Conservation (phyloP, 2,797 vertebrate genomes). For the Eupleurogrammus muticus region DNA sequence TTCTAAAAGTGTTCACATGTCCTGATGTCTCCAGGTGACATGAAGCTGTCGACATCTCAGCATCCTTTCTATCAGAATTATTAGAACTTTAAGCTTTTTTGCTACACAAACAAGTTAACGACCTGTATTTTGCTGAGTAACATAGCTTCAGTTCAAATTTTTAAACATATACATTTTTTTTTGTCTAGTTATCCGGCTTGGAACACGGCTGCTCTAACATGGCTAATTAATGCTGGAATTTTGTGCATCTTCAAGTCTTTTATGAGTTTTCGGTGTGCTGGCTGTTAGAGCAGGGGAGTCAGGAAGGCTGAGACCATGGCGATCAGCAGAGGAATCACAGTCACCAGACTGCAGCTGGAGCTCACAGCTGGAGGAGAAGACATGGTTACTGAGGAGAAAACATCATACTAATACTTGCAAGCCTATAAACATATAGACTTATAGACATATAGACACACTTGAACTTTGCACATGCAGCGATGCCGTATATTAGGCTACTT, state of each 20-base stretch:
- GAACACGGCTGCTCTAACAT: conserved; percentile 41
- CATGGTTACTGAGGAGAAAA: background rate
- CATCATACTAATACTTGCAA: no score
- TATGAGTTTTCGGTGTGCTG: conserved; percentile 34
- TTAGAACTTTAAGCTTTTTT: background rate
- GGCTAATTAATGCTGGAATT: conserved; percentile 40
- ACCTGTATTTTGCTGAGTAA: background rate
- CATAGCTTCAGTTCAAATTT: conserved; percentile 22
- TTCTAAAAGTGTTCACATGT: conserved; percentile 2
- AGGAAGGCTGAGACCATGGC: conserved; percentile 61
- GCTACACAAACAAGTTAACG: background rate
- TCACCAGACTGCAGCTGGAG: conserved; percentile 64
- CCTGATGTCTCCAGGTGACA: conserved; percentile 1
- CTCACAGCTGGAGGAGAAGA: conserved; percentile 75
- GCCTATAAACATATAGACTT: no score
- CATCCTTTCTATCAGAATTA: background rate
- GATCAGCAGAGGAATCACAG: conserved; percentile 68
- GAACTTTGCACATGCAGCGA: no score
- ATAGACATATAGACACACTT: no score
- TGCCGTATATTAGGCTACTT: no score
- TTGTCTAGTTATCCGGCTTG: conserved; percentile 32
- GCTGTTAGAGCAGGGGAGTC: conserved; percentile 70
- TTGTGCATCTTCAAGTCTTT: conserved; percentile 71
- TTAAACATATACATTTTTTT: conserved; percentile 10
- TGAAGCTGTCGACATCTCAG: background rate